These are phyloP conservation scores for Ancistrus triradiatus DNA, from an alignment of 2,113 vertebrate genomes.

Conservation along the genomic window DNA sequence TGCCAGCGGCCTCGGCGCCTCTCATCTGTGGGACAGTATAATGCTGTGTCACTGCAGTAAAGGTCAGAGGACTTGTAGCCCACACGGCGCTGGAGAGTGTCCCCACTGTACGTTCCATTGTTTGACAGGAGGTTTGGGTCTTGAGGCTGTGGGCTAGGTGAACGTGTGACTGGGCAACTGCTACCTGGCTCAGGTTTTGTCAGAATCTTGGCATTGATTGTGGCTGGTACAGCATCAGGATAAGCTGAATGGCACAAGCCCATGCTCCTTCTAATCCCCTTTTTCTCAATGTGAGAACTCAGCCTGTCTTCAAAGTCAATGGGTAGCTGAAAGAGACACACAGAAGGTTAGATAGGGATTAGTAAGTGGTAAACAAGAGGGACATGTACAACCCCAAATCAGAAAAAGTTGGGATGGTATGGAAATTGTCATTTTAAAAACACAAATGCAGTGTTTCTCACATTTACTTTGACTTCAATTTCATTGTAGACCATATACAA, in stretches of 20 bases:
- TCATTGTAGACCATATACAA: too few relatives aligned
- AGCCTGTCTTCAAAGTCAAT: slow-evolving; percentile 85
- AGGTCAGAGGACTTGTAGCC: slow-evolving; percentile 80
- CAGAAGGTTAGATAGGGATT: neutral
- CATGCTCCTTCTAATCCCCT: slow-evolving; percentile 69
- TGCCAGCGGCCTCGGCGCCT: slow-evolving; percentile 71
- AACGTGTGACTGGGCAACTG: slow-evolving; percentile 72
- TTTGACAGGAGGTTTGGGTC: slow-evolving; percentile 52
- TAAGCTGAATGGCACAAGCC: slow-evolving; percentile 77
- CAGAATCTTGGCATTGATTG: slow-evolving; percentile 82
- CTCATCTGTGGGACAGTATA: slow-evolving; percentile 81
- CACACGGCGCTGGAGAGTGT: slow-evolving; percentile 69
- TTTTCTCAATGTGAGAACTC: slow-evolving; percentile 84
- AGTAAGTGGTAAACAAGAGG: too few relatives aligned
- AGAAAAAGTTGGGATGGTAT: too few relatives aligned
- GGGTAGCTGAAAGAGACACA: slow-evolving; percentile 71
- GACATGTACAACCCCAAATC: too few relatives aligned
- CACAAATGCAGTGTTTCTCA: too few relatives aligned
- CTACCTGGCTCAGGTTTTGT: slow-evolving; percentile 83
- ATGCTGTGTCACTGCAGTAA: slow-evolving; percentile 89
- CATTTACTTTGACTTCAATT: too few relatives aligned
- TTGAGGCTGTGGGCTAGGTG: slow-evolving; percentile 72
- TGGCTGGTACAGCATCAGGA: slow-evolving; percentile 77
- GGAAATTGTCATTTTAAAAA: too few relatives aligned
- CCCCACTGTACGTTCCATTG: slow-evolving; percentile 67